These are phyloP conservation scores for Mus spretus DNA, from an alignment of 2,797 vertebrate species.

Conservation along the genomic window DNA sequence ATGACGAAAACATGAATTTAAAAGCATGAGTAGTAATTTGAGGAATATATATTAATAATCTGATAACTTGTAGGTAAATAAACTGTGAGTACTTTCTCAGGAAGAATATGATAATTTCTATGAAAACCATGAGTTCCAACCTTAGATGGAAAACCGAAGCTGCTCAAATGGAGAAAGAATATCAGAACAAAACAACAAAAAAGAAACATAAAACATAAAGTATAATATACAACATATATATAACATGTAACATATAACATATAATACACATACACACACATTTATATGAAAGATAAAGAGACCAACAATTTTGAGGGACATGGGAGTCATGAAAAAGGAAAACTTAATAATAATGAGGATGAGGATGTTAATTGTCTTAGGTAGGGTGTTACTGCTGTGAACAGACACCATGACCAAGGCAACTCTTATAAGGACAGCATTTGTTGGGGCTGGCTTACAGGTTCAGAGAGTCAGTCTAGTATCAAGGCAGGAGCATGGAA, in stretches of 20 bases:
- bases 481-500: too few relatives aligned
- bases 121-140: not conserved
- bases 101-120: not conserved
- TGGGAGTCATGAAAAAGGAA: not conserved
- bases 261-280: too few relatives aligned
- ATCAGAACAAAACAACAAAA: not conserved
- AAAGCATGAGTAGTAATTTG: not conserved
- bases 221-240: too few relatives aligned
- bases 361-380: too few relatives aligned
- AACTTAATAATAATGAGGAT: not conserved
- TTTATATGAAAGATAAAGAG: not conserved
- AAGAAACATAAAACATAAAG: not conserved
- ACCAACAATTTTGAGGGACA: not conserved
- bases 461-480: too few relatives aligned
- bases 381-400: too few relatives aligned
- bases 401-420: too few relatives aligned
- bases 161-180: not conserved
- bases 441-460: too few relatives aligned
- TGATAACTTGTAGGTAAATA: not conserved
- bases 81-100: not conserved
- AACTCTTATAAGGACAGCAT: too few relatives aligned
- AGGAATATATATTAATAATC: too few relatives aligned
- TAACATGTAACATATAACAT: too few relatives aligned
- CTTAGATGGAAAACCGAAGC: not conserved
- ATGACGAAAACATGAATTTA: not conserved